Percentiles rank a stretch among this genome's conserved stretches.
phyloP scores from a whole-genome alignment of 2,113 vertebrate genomes.

The Chrysochloris asiatica region DNA sequence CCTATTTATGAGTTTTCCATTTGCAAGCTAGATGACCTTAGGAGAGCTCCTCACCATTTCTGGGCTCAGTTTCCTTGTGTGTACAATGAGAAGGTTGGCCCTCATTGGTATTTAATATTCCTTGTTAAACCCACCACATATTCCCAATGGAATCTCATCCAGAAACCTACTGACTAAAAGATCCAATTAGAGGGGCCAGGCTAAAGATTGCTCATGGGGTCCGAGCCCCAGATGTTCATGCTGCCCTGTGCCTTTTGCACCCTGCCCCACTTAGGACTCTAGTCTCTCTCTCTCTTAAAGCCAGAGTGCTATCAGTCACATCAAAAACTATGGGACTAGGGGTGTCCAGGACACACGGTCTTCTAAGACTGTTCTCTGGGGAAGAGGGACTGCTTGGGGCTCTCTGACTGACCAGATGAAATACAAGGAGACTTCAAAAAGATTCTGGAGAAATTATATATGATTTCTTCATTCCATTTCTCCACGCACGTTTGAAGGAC shows the following conservation, averaged over 20 bases:
- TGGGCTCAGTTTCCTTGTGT: background rate
- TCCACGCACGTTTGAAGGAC: too few species aligned
- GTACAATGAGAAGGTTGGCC: background rate
- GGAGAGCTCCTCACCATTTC: background rate
- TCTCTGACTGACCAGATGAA: background rate
- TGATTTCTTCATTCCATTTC: too few species aligned
- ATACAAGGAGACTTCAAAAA: too few species aligned
- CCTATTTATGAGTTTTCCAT: background rate
- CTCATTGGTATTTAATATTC: background rate
- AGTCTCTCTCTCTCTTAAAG: too few species aligned
- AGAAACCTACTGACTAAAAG: background rate
- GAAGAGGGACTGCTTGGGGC: background rate
- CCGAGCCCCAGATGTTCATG: background rate
- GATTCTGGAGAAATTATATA: too few species aligned
- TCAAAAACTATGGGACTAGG: background rate
- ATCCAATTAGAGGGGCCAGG: background rate
- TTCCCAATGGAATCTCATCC: background rate
- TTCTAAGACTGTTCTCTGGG: background rate
- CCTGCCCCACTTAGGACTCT: too few species aligned
- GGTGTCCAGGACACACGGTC: too few species aligned
- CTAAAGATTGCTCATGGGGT: background rate
- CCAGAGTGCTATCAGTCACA: background rate
- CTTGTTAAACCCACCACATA: background rate
- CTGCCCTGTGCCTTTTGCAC: background rate
- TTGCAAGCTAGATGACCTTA: background rate